Percentiles rank a stretch among this genome's conserved stretches.
phyloP scores from a whole-genome alignment of 2,888 invertebrate species.

The Hydropsyche betteni region DNA sequence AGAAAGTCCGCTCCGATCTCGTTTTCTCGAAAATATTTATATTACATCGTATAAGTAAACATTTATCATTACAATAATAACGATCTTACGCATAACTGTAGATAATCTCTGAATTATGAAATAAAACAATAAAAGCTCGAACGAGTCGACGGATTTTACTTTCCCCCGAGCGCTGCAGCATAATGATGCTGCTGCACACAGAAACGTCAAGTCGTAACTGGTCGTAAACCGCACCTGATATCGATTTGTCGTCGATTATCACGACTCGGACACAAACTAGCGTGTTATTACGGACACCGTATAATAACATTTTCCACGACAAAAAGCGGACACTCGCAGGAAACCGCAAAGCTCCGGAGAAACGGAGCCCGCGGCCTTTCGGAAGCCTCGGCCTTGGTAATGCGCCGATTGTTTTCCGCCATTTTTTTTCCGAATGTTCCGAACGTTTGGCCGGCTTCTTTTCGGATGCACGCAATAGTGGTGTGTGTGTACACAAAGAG shows the following conservation, averaged over 20 bases:
- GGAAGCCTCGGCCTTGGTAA: constrained; percentile 17
- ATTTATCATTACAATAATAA: too few species aligned
- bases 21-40: too few species aligned
- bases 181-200: too few species aligned
- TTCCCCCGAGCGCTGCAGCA: constrained; percentile 9
- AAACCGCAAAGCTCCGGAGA: too few species aligned
- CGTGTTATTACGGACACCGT: too few species aligned
- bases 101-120: too few species aligned
- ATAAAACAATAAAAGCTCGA: too few species aligned
- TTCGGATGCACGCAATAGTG: constrained; percentile 4
- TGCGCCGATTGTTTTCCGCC: background rate
- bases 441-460: background rate
- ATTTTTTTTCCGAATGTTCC: background rate
- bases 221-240: constrained; percentile 20
- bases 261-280: background rate
- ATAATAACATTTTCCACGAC: too few species aligned
- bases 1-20: too few species aligned
- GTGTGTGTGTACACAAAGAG: background rate
- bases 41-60: too few species aligned
- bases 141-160: background rate
- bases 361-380: background rate
- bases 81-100: too few species aligned
- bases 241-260: background rate
- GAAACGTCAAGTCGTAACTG: background rate
- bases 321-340: too few species aligned